These are phyloP conservation scores for Disparrhopalites patrizii DNA, from an alignment of 2,888 invertebrate species.

Conservation along the genomic window DNA sequence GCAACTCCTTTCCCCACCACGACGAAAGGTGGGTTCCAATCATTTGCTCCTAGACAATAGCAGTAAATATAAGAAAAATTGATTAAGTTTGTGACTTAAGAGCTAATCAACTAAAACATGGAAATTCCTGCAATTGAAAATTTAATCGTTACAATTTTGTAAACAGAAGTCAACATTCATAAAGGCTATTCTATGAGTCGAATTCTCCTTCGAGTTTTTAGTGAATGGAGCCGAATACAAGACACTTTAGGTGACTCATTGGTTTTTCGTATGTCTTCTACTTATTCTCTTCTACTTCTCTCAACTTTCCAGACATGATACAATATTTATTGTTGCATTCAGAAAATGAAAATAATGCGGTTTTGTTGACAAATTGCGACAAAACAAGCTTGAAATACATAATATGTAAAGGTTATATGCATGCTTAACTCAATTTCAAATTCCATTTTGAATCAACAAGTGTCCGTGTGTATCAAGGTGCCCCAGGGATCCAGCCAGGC, in stretches of 20 bases:
- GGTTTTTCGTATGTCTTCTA: too few relatives aligned
- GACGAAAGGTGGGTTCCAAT: neutral
- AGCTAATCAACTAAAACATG: too few relatives aligned
- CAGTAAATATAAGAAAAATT: neutral
- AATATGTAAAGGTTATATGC: too few relatives aligned
- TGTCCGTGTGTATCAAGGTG: neutral
- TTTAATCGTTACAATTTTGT: too few relatives aligned
- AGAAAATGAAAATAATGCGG: too few relatives aligned
- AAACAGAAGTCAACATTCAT: neutral
- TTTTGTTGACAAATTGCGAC: too few relatives aligned
- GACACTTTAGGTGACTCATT: conserved; percentile 18
- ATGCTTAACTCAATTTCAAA: neutral
- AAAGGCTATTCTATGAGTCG: conserved; percentile 20
- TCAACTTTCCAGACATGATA: too few relatives aligned
- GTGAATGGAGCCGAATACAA: conserved; percentile 21
- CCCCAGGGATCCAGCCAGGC: conserved; percentile 17
- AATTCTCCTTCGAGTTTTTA: conserved; percentile 17
- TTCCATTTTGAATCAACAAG: neutral
- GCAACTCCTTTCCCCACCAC: neutral
- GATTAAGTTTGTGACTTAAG: too few relatives aligned
- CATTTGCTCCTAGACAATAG: neutral
- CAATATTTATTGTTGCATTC: too few relatives aligned
- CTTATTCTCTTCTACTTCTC: too few relatives aligned
- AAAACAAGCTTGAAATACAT: too few relatives aligned
- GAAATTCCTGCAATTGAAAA: too few relatives aligned